Base-by-base conservation (phyloP, 2,113 vertebrate genomes). In the Ceratotherium simum region DNA sequence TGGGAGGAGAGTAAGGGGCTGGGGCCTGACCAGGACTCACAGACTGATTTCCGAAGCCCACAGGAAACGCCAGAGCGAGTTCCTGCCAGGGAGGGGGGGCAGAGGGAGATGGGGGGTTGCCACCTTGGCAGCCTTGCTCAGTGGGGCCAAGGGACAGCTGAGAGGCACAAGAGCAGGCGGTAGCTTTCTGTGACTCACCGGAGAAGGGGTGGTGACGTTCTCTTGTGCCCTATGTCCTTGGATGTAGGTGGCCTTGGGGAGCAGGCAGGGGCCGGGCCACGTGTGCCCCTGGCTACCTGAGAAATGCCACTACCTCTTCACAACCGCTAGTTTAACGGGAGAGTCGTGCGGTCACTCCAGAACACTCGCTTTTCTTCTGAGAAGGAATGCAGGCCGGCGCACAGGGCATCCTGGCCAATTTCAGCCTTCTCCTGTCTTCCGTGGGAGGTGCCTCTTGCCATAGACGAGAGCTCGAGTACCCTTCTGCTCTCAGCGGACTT, bases 381-480 rank as follows among this genome's bases (percentile, higher is more conserved):
- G 90, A 25, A 42, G 1, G 0, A 12, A 14, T 2, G 8, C 42
- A 0, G 9, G 21, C 65, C 2, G 0, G 25, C 0, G 5, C 36
- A 0, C 0, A 0, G 21, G 3, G 20, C 25, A 4, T 2, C 33
- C 25, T 8, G 5, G 13, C 23, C n/a, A 11, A 3, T 17, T 1
- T 73, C 33, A 54, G 3, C 51, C 42, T 60, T 18, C 51, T 36
- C 9, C 11, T 3, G 31, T 3, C 76, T 25, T 17, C 75, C 29
- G 0, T 0, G 27, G 10, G 9, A 83, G 83, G 91, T 42, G 10
- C 95, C 89, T 3, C 96, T 96, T 83, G 58, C 93, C 79, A 11
- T 82, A 29, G 20, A 83, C 12, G 51, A 80, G 51, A 48, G 88
- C 98, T 8, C 14, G 72, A 87, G 96, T 9, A 64, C 25, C n/a